Evolutionary conservation across 2,888 invertebrate genomes (phyloP), one percentile per base, ranked within the genome.

Genomic region (Melikaiella ostensackeni): DNA sequence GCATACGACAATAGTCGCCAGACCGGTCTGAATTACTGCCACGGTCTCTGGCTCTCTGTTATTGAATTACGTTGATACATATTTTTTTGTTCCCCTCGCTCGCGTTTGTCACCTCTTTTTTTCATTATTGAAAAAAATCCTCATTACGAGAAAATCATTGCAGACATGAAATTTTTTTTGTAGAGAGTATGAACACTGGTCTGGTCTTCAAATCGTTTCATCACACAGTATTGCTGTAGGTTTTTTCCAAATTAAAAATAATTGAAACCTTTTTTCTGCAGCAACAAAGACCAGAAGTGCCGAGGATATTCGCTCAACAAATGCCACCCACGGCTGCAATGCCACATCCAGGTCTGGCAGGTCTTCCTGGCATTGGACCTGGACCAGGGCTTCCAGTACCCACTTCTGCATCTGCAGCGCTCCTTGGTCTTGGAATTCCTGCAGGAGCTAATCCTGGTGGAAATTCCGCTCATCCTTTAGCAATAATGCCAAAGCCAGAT

Each of bases 241-340:
- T 16, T 42, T 16, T 42, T 42, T 42, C 16, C 5, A 21, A 55
- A 55, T 9, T 55, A 1, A 21, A 55, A 55, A 9, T 55, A 55
- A 55, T 55, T 55, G 3, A 21, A 55, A 55, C 3, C 2, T 55
- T 77, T 77, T 42, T 62, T 74, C 93, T 94, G 79, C 94, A 97
- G 96, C 96, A 96, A 95, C 97, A 96, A 93, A 94, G 96, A 92
- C 96, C 96, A 78, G 96, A 97, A 91, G 92, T 97, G 86, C 96
- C 96, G 46, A 94, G 96, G 91, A 92, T 96, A 82, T 93, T 97
- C 91, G 97, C 97, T 50, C 97, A 97, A 87, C 95, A 97, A 84
- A 92, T 94, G 86, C 92, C 93, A 84, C 95, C 95, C 79, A 94
- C 95, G 64, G 95, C 96, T 75, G 94, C 94, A 66, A 94, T 96